Percentiles rank a stretch among this genome's conserved stretches.
phyloP scores from a whole-genome alignment of 2,888 invertebrate genomes.

The Philonicus albiceps region DNA sequence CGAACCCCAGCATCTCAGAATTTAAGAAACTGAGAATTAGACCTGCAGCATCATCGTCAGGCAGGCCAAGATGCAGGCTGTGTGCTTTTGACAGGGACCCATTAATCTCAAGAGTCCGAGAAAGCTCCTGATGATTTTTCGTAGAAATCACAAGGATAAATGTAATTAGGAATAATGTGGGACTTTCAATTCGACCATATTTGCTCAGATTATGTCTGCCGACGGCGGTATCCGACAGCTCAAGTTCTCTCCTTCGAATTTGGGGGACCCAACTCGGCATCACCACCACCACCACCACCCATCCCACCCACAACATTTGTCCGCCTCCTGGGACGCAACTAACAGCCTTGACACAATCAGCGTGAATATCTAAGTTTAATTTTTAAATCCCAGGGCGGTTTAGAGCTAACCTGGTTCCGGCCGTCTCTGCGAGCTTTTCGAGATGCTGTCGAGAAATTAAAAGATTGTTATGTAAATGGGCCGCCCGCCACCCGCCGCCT shows the following conservation, averaged over 20 bases:
- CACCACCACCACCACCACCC: background rate
- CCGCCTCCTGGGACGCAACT: background rate
- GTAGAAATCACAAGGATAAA: background rate
- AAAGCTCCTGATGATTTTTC: background rate
- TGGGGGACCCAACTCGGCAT: background rate
- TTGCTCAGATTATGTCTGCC: background rate
- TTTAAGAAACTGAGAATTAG: background rate
- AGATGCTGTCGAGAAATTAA: background rate
- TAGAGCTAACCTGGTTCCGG: constrained; percentile 14
- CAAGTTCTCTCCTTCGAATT: background rate
- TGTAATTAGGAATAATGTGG: background rate
- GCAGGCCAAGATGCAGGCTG: background rate
- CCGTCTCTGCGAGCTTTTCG: background rate
- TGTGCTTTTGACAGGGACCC: background rate
- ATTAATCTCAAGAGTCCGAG: background rate
- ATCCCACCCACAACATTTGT: too few species aligned
- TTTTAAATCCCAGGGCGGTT: constrained; percentile 19
- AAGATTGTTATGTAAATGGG: constrained; percentile 27
- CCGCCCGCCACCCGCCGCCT: background rate
- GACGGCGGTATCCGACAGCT: background rate
- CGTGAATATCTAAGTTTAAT: constrained; percentile 29
- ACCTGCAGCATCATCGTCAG: background rate
- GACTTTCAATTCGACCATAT: background rate
- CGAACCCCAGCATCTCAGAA: background rate
- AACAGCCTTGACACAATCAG: constrained; percentile 34